A percentile compares a stretch with the other conserved stretches of the same genome.
These are phyloP conservation scores for Phocoena phocoena DNA, from an alignment of 2,113 vertebrate species.

Conservation along the genomic window DNA sequence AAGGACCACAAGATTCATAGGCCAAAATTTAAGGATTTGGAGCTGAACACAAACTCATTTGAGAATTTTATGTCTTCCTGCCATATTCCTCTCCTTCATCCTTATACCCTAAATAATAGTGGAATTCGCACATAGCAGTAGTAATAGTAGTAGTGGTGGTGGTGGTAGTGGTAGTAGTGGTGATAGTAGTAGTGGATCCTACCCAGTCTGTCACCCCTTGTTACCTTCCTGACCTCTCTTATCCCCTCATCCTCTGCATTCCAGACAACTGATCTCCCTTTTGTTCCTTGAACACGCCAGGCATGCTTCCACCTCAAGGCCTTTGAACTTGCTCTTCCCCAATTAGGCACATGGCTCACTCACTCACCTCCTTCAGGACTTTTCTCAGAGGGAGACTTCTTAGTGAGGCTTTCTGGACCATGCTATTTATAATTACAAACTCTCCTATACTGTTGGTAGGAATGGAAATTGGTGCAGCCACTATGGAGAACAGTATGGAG, in stretches of 20 bases:
- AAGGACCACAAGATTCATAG: background rate
- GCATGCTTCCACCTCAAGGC: background rate
- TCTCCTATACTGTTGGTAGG: background rate
- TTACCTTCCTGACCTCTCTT: background rate
- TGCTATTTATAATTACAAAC: background rate
- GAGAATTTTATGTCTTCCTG: background rate
- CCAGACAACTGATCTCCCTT: background rate
- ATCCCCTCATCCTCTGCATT: background rate
- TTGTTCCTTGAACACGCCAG: background rate
- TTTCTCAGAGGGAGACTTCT: background rate
- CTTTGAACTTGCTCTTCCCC: background rate
- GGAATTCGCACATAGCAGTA: background rate
- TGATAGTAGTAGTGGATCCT: background rate
- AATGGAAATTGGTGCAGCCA: background rate
- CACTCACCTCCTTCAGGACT: background rate
- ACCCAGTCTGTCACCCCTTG: rapidly evolving
- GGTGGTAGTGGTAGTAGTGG: background rate
- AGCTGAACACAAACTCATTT: background rate
- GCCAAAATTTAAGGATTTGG: background rate
- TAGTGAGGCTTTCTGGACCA: background rate
- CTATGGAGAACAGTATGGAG: background rate
- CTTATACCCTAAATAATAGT: background rate
- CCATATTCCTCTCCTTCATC: background rate
- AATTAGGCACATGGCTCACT: background rate
- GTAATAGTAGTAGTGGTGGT: background rate